Percentiles rank a stretch among this genome's conserved stretches.
phyloP scores from a whole-genome alignment of 1,140 invertebrate genomes.

The Matsumurasca onukii region DNA sequence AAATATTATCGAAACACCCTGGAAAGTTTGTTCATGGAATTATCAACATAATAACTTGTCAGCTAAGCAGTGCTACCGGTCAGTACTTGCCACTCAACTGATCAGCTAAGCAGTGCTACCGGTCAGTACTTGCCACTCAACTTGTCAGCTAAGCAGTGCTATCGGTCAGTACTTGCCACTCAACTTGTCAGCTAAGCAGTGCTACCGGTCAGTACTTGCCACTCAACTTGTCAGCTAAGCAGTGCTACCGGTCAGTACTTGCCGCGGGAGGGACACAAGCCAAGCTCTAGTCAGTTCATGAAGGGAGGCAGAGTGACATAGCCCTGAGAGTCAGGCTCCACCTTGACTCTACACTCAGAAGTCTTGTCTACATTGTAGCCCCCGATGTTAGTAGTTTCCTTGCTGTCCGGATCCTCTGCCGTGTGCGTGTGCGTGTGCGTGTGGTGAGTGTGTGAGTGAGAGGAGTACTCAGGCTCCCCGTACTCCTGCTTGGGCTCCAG shows the following conservation, averaged over 20 bases:
- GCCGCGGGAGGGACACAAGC: conserved; percentile 15
- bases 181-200: too few relatives aligned
- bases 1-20: too few relatives aligned
- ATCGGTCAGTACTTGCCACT: too few relatives aligned
- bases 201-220: too few relatives aligned
- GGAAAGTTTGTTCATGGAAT: too few relatives aligned
- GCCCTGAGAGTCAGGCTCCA: conserved; percentile 59
- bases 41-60: too few relatives aligned
- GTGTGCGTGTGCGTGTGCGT: conserved; percentile 57
- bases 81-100: too few relatives aligned
- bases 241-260: conserved; percentile 12
- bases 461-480: conserved; percentile 52
- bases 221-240: too few relatives aligned
- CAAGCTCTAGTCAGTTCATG: conserved; percentile 60
- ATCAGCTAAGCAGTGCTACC: too few relatives aligned
- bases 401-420: conserved; percentile 43
- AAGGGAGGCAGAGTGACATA: conserved; percentile 72
- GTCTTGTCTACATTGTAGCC: conserved; percentile 54
- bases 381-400: conserved; percentile 54
- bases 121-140: too few relatives aligned
- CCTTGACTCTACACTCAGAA: conserved; percentile 59
- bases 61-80: too few relatives aligned
- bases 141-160: too few relatives aligned
- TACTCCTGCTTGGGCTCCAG: conserved; percentile 31
- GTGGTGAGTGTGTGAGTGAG: conserved; percentile 63